Base-by-base conservation (phyloP, 2,888 invertebrate genomes). In the Junonia oenone region DNA sequence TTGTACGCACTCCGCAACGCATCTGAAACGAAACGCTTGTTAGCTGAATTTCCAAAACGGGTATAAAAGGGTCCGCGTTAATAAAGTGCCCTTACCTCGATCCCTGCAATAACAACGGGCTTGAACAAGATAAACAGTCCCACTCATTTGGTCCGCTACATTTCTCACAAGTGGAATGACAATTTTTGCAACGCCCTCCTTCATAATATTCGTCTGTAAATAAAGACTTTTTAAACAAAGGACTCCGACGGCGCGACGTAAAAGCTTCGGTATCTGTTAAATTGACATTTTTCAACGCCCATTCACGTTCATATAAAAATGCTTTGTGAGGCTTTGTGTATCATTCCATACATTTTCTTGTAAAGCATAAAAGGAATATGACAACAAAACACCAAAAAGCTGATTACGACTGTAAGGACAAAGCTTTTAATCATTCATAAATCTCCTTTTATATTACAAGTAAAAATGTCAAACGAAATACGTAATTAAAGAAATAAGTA, bases 101-200 rank as follows among this genome's bases (percentile, higher is more conserved):
- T 63, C 93, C 93, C 80, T 96, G 95, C 58, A 95, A 91, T 68
- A 95, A 91, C 63, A 96, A 85, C 63, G 95, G 94, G 63, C 92
- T 92, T 53, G 93, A 92, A 76, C 96, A 96, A 68, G 95, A 93
- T 66, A 96, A 91, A 88, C 96, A 96, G 67, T 94, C 93, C 76
- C 93, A 92, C 73, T 94, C 94, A 63, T 94, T 93, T 19, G 95
- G 92, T 15, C 96, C 97, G 70, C 94, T 94, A 86, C 97, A 97
- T 65, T 94, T 94, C 73, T 95, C 95, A 76, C 97, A 97, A 48
- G 95, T 95, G 43, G 94, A 93, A 81, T 97, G 96, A 76, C 97
- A 97, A 53, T 93, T 92, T 77, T 94, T 94, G 84, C 97, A 97
- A 56, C 93, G 92, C 56, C 93, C 93, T 63, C 92, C 93, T 69